Evolutionary conservation across 2,113 vertebrate genomes (phyloP).

Genomic region (Anseranas semipalmata): DNA sequence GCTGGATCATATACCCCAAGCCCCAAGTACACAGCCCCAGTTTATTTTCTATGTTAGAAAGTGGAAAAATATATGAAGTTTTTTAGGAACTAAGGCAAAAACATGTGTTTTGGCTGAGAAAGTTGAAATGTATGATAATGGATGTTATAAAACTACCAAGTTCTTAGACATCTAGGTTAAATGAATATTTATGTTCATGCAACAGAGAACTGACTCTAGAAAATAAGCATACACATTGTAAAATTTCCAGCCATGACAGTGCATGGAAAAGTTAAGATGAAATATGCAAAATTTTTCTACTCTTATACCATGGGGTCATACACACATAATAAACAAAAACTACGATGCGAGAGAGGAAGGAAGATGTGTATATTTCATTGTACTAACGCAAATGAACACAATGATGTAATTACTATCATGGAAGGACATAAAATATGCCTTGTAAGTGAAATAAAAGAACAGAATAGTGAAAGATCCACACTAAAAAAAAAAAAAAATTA

Average conservation of each 20-base stretch:
- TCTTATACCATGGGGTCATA: background rate
- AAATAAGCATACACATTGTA: background rate
- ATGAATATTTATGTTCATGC: background rate
- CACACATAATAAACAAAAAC: background rate
- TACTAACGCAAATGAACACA: background rate
- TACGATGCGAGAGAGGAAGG: background rate
- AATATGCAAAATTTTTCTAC: background rate
- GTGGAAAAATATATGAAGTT: background rate
- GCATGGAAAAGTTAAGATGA: background rate
- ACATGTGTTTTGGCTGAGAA: background rate
- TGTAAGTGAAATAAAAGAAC: background rate
- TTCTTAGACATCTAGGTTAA: background rate
- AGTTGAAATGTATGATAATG: background rate
- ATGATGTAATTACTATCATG: background rate
- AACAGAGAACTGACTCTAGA: background rate
- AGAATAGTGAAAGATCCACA: background rate
- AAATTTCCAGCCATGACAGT: background rate
- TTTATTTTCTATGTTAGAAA: background rate
- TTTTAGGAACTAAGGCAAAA: background rate
- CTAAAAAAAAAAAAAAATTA: background rate
- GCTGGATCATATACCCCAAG: background rate
- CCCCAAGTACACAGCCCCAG: background rate
- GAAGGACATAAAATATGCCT: background rate
- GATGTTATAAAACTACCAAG: background rate
- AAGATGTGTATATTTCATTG: background rate